A percentile compares a stretch with the other conserved stretches of the same genome.
Conservation (phyloP, 2,797 vertebrate genomes). For the Gorsachius magnificus region DNA sequence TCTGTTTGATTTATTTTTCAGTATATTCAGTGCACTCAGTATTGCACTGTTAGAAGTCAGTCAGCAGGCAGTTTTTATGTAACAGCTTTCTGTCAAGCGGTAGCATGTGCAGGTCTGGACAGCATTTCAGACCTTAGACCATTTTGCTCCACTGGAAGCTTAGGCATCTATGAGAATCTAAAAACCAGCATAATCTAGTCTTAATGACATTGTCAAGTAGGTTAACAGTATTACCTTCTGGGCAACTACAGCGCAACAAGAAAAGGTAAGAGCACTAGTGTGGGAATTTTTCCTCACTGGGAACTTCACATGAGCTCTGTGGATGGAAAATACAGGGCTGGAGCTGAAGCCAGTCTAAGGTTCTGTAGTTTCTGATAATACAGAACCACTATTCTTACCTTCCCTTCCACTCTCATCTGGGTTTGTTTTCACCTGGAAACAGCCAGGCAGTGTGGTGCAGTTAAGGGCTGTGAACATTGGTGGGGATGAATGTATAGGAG, state of each 20-base stretch:
- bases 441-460: not conserved
- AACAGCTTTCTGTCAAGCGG: not conserved
- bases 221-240: not conserved
- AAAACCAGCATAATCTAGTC: not conserved
- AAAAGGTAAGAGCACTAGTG: not conserved
- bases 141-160: not conserved
- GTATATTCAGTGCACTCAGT: not conserved
- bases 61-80: not conserved
- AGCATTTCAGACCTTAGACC: not conserved
- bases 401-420: not conserved
- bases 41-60: not conserved
- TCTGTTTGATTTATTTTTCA: not conserved
- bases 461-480: accelerated
- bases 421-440: not conserved
- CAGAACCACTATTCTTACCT: not conserved
- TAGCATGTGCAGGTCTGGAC: not conserved
- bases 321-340: not conserved
- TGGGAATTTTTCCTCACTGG: not conserved
- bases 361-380: not conserved
- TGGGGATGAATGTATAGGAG: not conserved
- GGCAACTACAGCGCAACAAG: not conserved
- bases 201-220: not conserved
- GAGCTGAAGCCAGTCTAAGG: not conserved
- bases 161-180: not conserved
- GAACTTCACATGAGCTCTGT: not conserved